Evolutionary conservation across 1,140 invertebrate species (phyloP).

Genomic region (Gerris buenoi): DNA sequence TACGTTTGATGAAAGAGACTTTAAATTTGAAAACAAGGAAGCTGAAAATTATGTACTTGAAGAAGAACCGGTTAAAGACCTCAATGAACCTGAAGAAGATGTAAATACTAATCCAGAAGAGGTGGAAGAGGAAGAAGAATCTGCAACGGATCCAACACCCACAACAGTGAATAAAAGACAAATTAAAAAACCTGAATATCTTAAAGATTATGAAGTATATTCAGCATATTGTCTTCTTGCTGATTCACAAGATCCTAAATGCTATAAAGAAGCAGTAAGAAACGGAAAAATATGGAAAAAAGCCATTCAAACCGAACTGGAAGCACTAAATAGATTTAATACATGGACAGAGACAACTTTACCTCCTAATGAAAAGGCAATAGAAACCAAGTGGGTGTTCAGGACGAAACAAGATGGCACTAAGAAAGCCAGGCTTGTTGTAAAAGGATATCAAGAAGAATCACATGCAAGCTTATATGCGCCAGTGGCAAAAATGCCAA

Average conservation of each 20-base stretch:
- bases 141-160: too few relatives aligned
- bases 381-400: conserved; percentile 21
- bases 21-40: too few relatives aligned
- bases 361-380: not conserved
- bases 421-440: conserved; percentile 28
- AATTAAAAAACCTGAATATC: too few relatives aligned
- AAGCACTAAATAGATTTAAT: not conserved
- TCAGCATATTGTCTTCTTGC: not conserved
- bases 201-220: not conserved
- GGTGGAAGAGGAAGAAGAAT: too few relatives aligned
- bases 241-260: not conserved
- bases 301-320: not conserved
- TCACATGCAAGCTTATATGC: conserved; percentile 23
- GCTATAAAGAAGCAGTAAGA: not conserved
- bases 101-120: too few relatives aligned
- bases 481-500: conserved; percentile 24
- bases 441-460: conserved; percentile 21
- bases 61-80: too few relatives aligned
- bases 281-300: not conserved
- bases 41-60: too few relatives aligned
- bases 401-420: conserved; percentile 19
- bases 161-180: too few relatives aligned
- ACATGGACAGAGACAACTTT: not conserved
- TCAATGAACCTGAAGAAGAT: too few relatives aligned
- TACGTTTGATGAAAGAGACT: not conserved